Conservation (phyloP, 1,140 invertebrate species). For the Phthorimaea operculella region DNA sequence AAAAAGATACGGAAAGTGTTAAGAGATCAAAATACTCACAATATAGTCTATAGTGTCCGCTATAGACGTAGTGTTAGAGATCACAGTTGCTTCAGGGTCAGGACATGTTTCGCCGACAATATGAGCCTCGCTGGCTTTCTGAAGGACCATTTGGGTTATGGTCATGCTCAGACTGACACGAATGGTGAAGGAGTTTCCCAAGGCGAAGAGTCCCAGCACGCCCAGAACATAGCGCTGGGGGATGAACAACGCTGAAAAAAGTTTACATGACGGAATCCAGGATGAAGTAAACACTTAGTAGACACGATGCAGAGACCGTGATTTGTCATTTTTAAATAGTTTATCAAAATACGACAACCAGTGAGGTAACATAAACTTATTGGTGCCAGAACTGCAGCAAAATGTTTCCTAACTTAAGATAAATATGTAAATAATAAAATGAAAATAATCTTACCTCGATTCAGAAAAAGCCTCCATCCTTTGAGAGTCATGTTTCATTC, state of each 20-base stretch:
- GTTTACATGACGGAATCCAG: background rate
- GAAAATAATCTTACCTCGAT: constrained; percentile 27
- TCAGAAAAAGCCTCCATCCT: constrained; percentile 40
- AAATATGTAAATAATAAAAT: too few species aligned
- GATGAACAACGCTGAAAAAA: constrained; percentile 69
- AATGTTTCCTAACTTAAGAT: too few species aligned
- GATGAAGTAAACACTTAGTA: too few species aligned
- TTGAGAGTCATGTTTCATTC: constrained; percentile 28
- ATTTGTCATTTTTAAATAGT: too few species aligned
- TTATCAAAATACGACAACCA: too few species aligned
- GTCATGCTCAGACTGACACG: constrained; percentile 87
- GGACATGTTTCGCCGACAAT: constrained; percentile 53
- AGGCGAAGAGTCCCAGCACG: constrained; percentile 83
- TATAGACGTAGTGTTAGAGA: background rate
- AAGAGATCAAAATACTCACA: background rate
- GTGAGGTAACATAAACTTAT: too few species aligned
- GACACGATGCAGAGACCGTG: too few species aligned
- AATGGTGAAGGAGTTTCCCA: constrained; percentile 88
- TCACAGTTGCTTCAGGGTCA: constrained; percentile 14
- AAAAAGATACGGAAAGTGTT: too few species aligned
- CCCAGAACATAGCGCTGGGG: constrained; percentile 81
- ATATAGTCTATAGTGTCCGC: background rate
- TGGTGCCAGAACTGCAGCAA: too few species aligned
- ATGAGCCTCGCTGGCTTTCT: constrained; percentile 30
- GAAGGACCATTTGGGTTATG: constrained; percentile 85